These are phyloP conservation scores for Chaetodon trifasciatus DNA, from an alignment of 2,797 vertebrate species.

Conservation along the genomic window DNA sequence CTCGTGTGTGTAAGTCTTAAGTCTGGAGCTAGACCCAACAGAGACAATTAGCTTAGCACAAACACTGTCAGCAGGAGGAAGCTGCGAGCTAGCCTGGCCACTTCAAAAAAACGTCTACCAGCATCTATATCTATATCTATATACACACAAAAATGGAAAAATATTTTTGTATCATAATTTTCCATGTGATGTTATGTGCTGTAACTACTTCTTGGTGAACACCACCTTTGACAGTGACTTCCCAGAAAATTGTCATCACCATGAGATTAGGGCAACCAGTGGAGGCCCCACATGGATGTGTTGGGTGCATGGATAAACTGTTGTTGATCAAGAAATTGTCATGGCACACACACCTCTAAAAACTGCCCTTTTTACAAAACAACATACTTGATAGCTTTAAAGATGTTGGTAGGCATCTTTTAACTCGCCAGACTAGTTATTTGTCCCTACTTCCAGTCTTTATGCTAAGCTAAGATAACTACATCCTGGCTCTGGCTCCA, in stretches of 20 bases:
- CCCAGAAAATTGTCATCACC: neutral
- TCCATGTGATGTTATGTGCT: neutral
- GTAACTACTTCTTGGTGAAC: neutral
- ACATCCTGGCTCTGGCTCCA: neutral
- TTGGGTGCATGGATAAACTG: neutral
- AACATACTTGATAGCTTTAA: neutral
- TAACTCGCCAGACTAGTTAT: neutral
- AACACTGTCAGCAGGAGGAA: neutral
- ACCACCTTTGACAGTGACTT: neutral
- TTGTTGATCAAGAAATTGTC: neutral
- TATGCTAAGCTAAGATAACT: neutral
- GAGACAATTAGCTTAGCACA: neutral
- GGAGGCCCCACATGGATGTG: neutral
- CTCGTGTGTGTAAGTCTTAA: too few relatives aligned
- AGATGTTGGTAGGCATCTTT: neutral
- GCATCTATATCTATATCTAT: too few relatives aligned
- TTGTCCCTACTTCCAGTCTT: neutral
- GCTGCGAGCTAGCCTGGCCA: neutral
- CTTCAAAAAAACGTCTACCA: too few relatives aligned
- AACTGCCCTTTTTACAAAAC: neutral
- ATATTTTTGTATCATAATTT: neutral
- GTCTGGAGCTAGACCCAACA: neutral
- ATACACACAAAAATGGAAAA: neutral
- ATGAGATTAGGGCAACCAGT: neutral
- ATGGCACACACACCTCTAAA: neutral